These are phyloP conservation scores for Benthosema pterotum DNA, from an alignment of 2,797 vertebrate species.

Conservation along the genomic window DNA sequence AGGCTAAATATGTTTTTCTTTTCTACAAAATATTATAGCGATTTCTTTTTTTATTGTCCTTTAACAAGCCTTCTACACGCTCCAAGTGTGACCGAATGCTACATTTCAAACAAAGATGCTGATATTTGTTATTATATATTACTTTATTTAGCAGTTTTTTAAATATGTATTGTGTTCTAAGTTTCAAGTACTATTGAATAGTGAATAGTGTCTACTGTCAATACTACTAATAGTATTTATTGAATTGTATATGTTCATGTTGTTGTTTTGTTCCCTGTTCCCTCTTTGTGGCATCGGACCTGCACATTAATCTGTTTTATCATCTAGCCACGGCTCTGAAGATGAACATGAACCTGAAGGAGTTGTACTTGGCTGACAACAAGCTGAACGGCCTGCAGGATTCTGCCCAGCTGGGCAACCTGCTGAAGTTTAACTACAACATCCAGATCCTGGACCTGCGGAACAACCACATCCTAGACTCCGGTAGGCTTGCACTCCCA, in stretches of 20 bases:
- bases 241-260: background rate
- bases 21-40: no score
- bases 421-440: constrained; percentile 94
- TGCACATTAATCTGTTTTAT: constrained; percentile 12
- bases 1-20: no score
- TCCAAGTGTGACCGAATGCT: no score
- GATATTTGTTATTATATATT: no score
- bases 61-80: no score
- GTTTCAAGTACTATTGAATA: no score
- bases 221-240: background rate
- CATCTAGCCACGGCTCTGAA: constrained; percentile 90
- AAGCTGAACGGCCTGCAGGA: constrained; percentile 94
- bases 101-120: no score
- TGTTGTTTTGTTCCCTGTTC: background rate
- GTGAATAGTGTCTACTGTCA: no score
- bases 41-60: no score
- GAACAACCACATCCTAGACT: constrained; percentile 94
- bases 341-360: constrained; percentile 94
- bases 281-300: no score
- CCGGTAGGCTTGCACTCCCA: constrained; percentile 73
- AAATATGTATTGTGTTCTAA: no score
- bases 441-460: constrained; percentile 93
- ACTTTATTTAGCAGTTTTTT: no score
- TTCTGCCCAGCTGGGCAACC: constrained; percentile 92
- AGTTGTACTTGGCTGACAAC: constrained; percentile 94